A percentile compares a stretch with the other conserved stretches of the same genome.
These are phyloP conservation scores for Trachelus stipa DNA, from an alignment of 2,888 invertebrate genomes.

Conservation along the genomic window DNA sequence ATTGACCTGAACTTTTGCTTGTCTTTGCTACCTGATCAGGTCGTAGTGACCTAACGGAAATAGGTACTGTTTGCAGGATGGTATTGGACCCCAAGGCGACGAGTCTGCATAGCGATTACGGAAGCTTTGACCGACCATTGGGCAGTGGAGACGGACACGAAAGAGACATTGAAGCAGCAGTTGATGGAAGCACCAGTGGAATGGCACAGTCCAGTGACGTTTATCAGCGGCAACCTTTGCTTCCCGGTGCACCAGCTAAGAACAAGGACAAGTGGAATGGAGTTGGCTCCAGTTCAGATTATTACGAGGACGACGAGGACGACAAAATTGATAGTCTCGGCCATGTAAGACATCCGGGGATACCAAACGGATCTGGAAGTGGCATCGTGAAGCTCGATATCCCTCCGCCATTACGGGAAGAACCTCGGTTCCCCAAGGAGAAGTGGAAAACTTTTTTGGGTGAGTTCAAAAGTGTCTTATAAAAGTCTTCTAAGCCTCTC, in stretches of 20 bases:
- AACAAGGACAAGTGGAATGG: slow-evolving; percentile 69
- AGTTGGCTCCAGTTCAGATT: slow-evolving; percentile 63
- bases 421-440: slow-evolving; percentile 84
- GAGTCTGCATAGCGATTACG: slow-evolving; percentile 71
- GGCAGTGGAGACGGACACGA: slow-evolving; percentile 56
- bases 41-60: neutral
- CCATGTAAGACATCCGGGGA: slow-evolving; percentile 51
- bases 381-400: slow-evolving; percentile 74
- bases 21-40: neutral
- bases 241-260: slow-evolving; percentile 67
- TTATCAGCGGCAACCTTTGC: slow-evolving; percentile 73
- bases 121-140: slow-evolving; percentile 70
- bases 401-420: slow-evolving; percentile 78
- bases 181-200: slow-evolving; percentile 63
- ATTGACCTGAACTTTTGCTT: neutral
- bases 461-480: slow-evolving; percentile 54
- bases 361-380: slow-evolving; percentile 60
- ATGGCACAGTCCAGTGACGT: slow-evolving; percentile 69
- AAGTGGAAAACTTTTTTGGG: slow-evolving; percentile 83
- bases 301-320: slow-evolving; percentile 67
- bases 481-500: neutral
- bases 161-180: slow-evolving; percentile 65
- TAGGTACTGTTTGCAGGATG: slow-evolving; percentile 68
- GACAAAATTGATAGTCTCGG: slow-evolving; percentile 66
- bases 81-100: slow-evolving; percentile 74